Evolutionary conservation across 2,113 vertebrate genomes (phyloP), one percentile per base, ranked within the genome.

Genomic region (Zosterops hypoxanthus): DNA sequence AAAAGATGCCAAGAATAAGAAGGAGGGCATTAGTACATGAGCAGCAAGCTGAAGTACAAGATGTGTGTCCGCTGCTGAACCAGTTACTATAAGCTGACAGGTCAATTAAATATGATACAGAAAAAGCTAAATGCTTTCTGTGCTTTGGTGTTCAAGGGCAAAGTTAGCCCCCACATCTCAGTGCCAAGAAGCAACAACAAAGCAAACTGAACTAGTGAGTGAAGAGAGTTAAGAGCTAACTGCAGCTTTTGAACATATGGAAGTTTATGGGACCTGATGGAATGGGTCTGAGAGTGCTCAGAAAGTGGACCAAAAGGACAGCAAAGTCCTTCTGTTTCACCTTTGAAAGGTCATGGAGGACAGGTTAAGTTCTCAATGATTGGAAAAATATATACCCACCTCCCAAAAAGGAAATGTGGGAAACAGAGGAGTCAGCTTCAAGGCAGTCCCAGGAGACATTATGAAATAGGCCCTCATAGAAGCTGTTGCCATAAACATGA

Each of bases 191-290:
- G 21, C 8, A 59, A 31, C n/a, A 39, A 26, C 12, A 77, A 78
- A 89, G 22, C 23, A 57, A 65, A 53, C 4, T 16, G 24, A 91
- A 56, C 7, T 20, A 24, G 12, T 12, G 24, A 49, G 33, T 53
- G 19, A 63, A 44, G 46, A 42, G 18, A 25, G 17, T 44, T 36
- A 31, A 44, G 68, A 92, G 17, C 23, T 19, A 7, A 8, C 41
- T 61, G 41, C 22, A 41, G 4, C 4, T 77, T 52, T 39, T 52
- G 29, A 34, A 60, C 9, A 10, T 23, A 33, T 0, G 3, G 12
- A 83, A 64, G 8, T 36, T 49, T 49, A 17, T 41, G 42, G 3
- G 6, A 65, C 26, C 16, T 72, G 21, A 5, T 76, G 13, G 15
- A 14, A 52, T 39, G 41, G 22, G 4, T 42, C 29, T 77, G 25